Base-by-base conservation (phyloP, 2,888 invertebrate genomes). In the Incurvaria masculella region DNA sequence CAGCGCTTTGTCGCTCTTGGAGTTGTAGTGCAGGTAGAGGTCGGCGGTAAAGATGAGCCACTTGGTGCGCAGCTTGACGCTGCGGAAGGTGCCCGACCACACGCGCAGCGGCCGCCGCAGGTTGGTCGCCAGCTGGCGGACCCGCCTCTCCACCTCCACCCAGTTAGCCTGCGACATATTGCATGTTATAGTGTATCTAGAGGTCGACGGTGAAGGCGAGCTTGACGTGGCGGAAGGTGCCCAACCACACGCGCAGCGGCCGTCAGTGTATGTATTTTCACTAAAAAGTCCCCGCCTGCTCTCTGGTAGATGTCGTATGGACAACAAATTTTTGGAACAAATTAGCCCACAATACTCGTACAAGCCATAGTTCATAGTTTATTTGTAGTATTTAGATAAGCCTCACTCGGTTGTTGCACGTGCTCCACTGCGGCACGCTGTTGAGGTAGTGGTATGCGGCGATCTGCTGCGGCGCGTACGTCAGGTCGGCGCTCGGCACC, bases 401-500 rank as follows among this genome's bases (percentile, higher is more conserved):
- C n/a, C 26, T 49, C 49, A 55, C 55, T 51, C 51, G 48, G 42
- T 53, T 54, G 21, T 53, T 53, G 33, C 55, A 55, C n/a, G 54
- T 55, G 38, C 55, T 54, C 53, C 53, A 55, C 40, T 55, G 55
- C 10, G 55, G 55, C 19, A 54, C 53, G 1, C 51, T 45, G 41
- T 55, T 55, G 21, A 54, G 43, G 44, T 53, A 55, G 49, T 55
- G 51, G n/a, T 50, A 48, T 10, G 55, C 54, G 8, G 55, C 48
- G 5, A 50, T 42, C 42, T 54, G 52, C 38, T 55, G 51, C 1
- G 54, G 45, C 26, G 33, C 45, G 47, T 53, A 55, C 4, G 50
- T 26, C 41, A 52, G 39, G 46, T 54, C 52, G 16, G 47, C 48
- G 27, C 50, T 51, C 17, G 49, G 19, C 10, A 55, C 55, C 33